Base-by-base conservation (phyloP, 1,140 invertebrate genomes). In the Ptiloglossa arizonensis region DNA sequence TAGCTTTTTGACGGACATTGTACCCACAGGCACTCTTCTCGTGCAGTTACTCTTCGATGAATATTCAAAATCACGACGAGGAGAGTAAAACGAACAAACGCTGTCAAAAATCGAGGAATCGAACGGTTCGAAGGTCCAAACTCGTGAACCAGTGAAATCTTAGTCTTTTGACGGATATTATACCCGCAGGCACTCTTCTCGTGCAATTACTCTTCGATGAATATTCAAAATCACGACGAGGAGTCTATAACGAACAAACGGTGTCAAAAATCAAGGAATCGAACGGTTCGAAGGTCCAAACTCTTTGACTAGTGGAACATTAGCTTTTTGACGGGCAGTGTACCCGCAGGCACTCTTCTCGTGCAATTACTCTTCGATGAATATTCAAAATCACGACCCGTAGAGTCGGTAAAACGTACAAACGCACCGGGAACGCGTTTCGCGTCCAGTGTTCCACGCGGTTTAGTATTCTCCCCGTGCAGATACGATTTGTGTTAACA, bases 401-500 rank as follows among this genome's bases (percentile, higher is more conserved):
- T 11, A 8, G 17, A 17, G 1, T 19, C 2, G 4, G n/a, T 62
- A 17, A 46, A 24, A n/a, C 13, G 8, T 27, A 27, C 1, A 5
- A 41, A 68, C 22, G 11, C 5, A 3, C 27, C 5, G 9, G 29
- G 1, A 13, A 24, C 13, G 24, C 35, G 52, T 52, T 54, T 0
- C n/a, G n/a, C n/a, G n/a, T n/a, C 24, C 19, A n/a, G 19, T 27
- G 63, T 50, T 66, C 27, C 63, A 15, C 63, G 46, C 63, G 6
- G 24, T 50, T 50, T 27, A 22, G 19, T 8, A 17, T 32, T 11
- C 27, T 11, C 54, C 5, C 2, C n/a, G 17, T 5, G 22, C 6
- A 41, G 35, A 19, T 4, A 17, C 50, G 11, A 73, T 71, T 35
- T 5, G 19, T 44, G 59, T 74, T 46, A 46, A 46, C 27, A 62